Evolutionary conservation across 2,113 vertebrate species (phyloP).

Genomic region (Vulpes lagopus): DNA sequence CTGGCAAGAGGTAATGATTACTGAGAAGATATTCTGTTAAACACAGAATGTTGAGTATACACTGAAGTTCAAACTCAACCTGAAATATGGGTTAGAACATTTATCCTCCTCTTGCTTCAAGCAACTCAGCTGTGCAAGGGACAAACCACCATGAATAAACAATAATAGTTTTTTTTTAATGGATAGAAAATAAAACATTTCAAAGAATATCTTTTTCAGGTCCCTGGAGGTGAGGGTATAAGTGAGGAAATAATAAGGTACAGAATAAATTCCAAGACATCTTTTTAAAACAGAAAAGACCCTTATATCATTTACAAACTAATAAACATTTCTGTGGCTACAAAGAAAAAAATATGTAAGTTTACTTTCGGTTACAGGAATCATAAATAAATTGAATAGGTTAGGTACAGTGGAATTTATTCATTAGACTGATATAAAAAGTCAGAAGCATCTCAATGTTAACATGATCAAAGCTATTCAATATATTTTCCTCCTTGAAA

Average conservation of each 20-base stretch:
- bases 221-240: not conserved
- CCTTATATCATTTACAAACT: not conserved
- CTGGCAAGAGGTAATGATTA: not conserved
- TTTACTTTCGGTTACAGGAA: constrained; percentile 39
- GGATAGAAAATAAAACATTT: constrained; percentile 40
- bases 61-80: constrained; percentile 14
- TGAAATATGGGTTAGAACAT: not conserved
- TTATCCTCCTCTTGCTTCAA: constrained; percentile 35
- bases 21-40: not conserved
- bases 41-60: not conserved
- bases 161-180: not conserved
- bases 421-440: constrained; percentile 15
- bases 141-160: not conserved
- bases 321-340: constrained; percentile 20
- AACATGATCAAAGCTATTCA: not conserved
- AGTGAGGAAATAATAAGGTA: not conserved
- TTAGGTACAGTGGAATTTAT: not conserved
- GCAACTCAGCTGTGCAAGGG: not conserved
- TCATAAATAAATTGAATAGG: not conserved
- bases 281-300: constrained; percentile 51
- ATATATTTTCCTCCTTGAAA: not conserved
- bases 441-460: not conserved
- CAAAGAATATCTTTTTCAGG: not conserved
- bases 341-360: not conserved
- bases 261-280: not conserved